Evolutionary conservation across 30 jellyfish, hydroid and myxozoan genomes (phyloP).

Genomic region (Nemopilema nomurai): DNA sequence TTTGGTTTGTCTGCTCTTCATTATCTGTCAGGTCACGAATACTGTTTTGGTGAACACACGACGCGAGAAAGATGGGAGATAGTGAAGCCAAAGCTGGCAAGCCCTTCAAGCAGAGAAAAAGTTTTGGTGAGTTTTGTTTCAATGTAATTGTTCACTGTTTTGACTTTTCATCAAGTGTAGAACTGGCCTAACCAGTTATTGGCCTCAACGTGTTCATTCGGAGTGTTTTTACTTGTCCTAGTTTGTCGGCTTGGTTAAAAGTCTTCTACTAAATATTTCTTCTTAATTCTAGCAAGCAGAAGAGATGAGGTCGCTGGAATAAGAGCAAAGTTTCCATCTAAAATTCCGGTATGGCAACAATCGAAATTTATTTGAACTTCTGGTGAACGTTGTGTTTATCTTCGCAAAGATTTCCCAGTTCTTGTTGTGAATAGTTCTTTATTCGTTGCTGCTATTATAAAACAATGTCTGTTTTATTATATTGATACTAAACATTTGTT

Average conservation of each 20-base stretch:
- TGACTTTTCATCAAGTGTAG: background rate
- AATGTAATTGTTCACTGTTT: background rate
- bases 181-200: background rate
- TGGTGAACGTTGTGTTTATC: background rate
- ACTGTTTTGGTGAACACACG: background rate
- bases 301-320: conserved; percentile 99
- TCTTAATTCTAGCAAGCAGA: conserved; percentile 85
- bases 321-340: conserved; percentile 98
- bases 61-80: conserved; percentile 66
- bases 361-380: background rate
- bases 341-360: conserved; percentile 85
- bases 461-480: too few relatives aligned
- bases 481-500: too few relatives aligned
- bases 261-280: background rate
- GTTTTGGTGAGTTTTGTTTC: conserved; percentile 79
- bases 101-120: conserved; percentile 98
- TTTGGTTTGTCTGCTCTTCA: background rate
- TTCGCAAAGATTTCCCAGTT: background rate
- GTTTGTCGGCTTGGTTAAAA: background rate
- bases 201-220: background rate
- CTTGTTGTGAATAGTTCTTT: background rate
- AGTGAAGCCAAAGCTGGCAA: conserved; percentile 91
- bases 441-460: too few relatives aligned
- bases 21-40: background rate
- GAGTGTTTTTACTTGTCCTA: background rate